Conservation (phyloP, 2,888 invertebrate genomes). For the Acleris literana region DNA sequence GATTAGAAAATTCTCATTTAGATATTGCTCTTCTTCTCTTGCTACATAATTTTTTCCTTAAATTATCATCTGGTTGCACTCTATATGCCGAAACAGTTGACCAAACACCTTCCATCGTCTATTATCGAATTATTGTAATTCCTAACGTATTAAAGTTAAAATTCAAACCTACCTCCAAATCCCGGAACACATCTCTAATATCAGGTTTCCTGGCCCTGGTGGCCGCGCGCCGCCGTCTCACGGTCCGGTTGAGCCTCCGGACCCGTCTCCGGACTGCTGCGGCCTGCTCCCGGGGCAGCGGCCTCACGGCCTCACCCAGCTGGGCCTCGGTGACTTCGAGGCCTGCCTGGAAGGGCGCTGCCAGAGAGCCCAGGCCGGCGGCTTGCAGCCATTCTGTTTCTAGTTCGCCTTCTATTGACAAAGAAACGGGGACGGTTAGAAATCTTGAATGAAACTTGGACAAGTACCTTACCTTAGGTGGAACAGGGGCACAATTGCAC, state of each 20-base stretch:
- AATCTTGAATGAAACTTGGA: not conserved
- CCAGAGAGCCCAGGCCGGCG: conserved; percentile 88
- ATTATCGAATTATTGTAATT: too few relatives aligned
- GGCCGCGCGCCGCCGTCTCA: conserved; percentile 84
- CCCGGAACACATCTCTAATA: conserved; percentile 92
- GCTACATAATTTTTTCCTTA: too few relatives aligned
- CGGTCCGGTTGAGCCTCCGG: conserved; percentile 89
- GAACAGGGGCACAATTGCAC: too few relatives aligned
- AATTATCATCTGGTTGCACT: too few relatives aligned
- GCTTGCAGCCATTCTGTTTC: conserved; percentile 90
- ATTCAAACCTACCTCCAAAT: conserved; percentile 86
- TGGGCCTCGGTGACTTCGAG: conserved; percentile 86
- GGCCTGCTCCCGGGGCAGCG: conserved; percentile 88
- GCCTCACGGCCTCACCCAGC: conserved; percentile 84
- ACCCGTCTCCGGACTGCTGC: conserved; percentile 90
- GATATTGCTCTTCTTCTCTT: too few relatives aligned
- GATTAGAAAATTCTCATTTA: too few relatives aligned
- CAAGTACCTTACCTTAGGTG: conserved; percentile 9
- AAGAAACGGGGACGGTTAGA: conserved; percentile 38
- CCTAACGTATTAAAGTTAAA: not conserved
- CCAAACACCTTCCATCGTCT: too few relatives aligned
- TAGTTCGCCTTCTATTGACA: conserved; percentile 87
- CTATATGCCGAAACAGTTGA: too few relatives aligned
- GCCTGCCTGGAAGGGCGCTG: conserved; percentile 88
- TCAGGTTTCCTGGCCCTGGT: conserved; percentile 88